These are phyloP conservation scores for Sitodiplosis mosellana DNA, from an alignment of 1,140 invertebrate species.

Conservation along the genomic window DNA sequence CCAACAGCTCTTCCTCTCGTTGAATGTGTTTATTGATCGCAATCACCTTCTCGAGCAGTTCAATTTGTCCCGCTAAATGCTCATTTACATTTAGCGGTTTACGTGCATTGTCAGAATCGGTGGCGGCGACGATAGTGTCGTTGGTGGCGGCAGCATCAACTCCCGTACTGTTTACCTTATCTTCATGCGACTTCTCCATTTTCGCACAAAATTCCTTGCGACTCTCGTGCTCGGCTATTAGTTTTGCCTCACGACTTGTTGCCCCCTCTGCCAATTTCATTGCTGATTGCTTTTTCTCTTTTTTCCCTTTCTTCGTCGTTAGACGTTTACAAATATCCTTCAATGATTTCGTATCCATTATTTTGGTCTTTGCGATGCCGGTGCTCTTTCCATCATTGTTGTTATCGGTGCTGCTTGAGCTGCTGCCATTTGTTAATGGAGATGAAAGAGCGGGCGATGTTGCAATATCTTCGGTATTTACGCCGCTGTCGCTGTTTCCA, in stretches of 20 bases:
- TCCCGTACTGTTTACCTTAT: background rate
- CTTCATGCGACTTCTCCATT: background rate
- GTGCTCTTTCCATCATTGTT: background rate
- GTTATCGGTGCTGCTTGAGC: constrained; percentile 19
- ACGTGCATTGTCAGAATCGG: constrained; percentile 6
- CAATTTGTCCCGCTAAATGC: constrained; percentile 29
- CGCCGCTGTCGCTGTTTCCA: constrained; percentile 5
- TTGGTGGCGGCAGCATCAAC: background rate
- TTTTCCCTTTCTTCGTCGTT: background rate
- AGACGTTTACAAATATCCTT: no score
- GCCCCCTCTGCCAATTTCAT: background rate
- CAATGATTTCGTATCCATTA: background rate
- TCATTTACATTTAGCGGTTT: no score
- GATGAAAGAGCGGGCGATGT: constrained; percentile 23
- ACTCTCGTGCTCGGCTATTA: constrained; percentile 1
- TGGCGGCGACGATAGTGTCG: background rate
- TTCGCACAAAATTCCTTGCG: constrained; percentile 1
- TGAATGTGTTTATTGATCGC: constrained; percentile 50
- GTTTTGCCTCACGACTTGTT: constrained; percentile 3
- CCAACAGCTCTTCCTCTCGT: constrained; percentile 45
- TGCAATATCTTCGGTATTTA: constrained; percentile 16
- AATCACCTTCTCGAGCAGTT: constrained; percentile 47
- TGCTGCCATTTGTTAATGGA: constrained; percentile 27
- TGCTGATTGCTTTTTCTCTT: background rate
- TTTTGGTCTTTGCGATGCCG: background rate